Evolutionary conservation across 1,140 invertebrate species (phyloP), one percentile per base, ranked within the genome.

Genomic region (Sipha flava): DNA sequence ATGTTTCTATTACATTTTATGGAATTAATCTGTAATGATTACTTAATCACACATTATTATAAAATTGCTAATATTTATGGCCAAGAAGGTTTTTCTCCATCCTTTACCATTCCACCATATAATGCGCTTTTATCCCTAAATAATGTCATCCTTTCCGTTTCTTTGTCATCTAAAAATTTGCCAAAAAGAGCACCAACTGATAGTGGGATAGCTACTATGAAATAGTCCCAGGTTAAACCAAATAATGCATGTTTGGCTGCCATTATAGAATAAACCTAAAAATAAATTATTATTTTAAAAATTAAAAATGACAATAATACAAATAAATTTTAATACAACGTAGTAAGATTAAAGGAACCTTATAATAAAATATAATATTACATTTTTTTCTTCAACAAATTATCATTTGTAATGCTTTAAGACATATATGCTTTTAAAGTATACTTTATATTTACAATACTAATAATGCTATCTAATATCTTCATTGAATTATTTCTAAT

Each of bases 81-180:
- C 93, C 92, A 94, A 45, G 91, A 89, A 79, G 92, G 92, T 81
- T 85, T 83, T 82, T 91, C 89, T 12, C 90, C 91, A 81, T 89
- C 88, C 82, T 88, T 88, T 0, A 90, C 85, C 64, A 85, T 85
- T 80, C 90, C 87, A 18, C 91, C 92, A 85, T 90, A 95, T 6
- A 94, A 85, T 31, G 89, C 88, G 83, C 91, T 93, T 84, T 92
- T 94, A 83, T 94, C 93, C 80, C 93, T 88, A 84, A 91, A 94
- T 43, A 85, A 85, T 1, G 88, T 88, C 88, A 93, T 89, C 52
- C 92, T 88, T 49, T 89, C 85, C 12, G 89, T 90, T 86, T 94
- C 92, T 80, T 88, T 86, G 5, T 85, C 84, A 83, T 94, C 92
- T 23, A 94, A 80, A 81, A 85, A 90, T 80, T 86, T 86, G 1